Percentiles rank a stretch among this genome's conserved stretches.
Evolutionary conservation across 2,113 vertebrate species (phyloP).

Genomic region (Sporophila hypoxantha): DNA sequence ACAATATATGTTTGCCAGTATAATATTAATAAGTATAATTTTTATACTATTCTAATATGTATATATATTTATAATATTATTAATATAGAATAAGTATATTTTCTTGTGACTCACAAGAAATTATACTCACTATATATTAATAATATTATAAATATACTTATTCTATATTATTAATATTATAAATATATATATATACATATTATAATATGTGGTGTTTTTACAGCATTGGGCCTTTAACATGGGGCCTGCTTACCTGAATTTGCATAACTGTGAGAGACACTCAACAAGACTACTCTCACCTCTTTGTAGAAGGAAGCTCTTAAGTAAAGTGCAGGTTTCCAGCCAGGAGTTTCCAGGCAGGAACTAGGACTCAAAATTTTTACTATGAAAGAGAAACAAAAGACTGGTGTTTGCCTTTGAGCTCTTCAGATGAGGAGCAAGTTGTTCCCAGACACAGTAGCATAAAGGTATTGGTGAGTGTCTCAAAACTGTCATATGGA

Average conservation of each 20-base stretch:
- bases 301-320: not conserved
- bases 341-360: not conserved
- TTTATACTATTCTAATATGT: no score
- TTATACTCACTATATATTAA: no score
- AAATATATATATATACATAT: no score
- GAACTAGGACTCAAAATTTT: not conserved
- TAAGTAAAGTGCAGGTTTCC: not conserved
- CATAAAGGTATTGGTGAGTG: not conserved
- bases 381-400: not conserved
- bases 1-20: not conserved
- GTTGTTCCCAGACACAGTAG: not conserved
- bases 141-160: no score
- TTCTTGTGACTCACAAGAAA: not conserved
- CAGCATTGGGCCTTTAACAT: not conserved
- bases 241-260: not conserved
- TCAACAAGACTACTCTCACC: not conserved
- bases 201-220: not conserved
- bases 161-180: no score
- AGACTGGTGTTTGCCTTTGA: not conserved
- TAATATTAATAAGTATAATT: no score
- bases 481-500: not conserved
- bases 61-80: no score
- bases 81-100: no score
- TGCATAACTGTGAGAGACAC: rapidly evolving
- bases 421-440: not conserved